phyloP scores from a whole-genome alignment of 2,113 vertebrate species.

The Mustela nigripes region DNA sequence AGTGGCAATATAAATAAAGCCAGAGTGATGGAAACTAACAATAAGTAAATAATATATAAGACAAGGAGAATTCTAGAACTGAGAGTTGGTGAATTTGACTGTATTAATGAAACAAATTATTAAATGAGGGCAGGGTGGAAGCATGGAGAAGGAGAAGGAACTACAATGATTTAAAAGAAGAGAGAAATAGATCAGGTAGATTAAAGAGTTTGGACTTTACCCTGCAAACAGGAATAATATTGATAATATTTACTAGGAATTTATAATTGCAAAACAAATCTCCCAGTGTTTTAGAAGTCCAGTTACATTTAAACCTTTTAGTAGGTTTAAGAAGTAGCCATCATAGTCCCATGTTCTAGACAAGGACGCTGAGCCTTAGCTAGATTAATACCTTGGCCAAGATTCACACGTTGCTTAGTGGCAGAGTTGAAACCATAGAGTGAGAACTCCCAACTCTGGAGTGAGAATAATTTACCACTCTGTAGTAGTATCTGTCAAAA shows the following conservation, averaged over 20 bases:
- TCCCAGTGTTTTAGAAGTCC: not conserved
- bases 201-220: not conserved
- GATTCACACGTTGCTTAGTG: not conserved
- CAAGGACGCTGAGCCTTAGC: not conserved
- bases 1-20: not conserved
- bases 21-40: not conserved
- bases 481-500: not conserved
- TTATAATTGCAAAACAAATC: not conserved
- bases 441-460: not conserved
- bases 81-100: not conserved
- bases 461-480: not conserved
- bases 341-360: not conserved
- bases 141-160: not conserved
- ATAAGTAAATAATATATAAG: not conserved
- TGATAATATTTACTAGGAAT: not conserved
- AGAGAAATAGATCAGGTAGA: not conserved
- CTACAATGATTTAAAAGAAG: not conserved
- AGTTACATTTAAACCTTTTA: not conserved
- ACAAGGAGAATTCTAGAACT: not conserved
- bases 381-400: not conserved
- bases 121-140: not conserved
- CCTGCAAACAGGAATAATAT: not conserved
- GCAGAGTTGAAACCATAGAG: not conserved
- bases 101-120: not conserved
- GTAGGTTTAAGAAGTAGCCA: not conserved